Percentiles rank a stretch among this genome's conserved stretches.
phyloP scores from a whole-genome alignment of 1,140 invertebrate species.

The Cydia fagiglandana region DNA sequence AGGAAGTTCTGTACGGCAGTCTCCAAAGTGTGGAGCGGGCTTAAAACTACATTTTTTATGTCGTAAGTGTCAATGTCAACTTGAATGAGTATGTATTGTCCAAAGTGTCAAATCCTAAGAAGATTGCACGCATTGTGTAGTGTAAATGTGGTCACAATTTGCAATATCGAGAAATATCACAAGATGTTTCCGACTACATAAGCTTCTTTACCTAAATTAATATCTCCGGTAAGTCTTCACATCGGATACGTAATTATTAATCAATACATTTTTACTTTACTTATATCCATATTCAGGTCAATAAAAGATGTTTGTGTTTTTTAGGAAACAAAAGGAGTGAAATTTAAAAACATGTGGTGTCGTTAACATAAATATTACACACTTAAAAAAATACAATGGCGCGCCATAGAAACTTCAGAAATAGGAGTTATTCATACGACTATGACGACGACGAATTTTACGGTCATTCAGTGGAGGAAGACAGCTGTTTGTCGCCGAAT shows the following conservation, averaged over 20 bases:
- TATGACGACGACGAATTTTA: constrained; percentile 96
- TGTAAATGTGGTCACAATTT: constrained; percentile 6
- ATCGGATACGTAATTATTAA: not conserved
- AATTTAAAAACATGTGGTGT: not conserved
- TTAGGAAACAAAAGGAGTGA: not conserved
- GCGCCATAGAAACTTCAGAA: constrained; percentile 87
- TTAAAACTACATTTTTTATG: not conserved
- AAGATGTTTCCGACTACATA: not conserved
- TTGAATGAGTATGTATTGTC: not conserved
- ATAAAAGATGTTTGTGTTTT: constrained; percentile 1
- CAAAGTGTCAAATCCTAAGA: not conserved
- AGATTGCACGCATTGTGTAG: not conserved
- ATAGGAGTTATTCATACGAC: constrained; percentile 89
- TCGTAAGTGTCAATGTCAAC: not conserved
- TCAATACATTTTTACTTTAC: not conserved
- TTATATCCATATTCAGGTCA: not conserved
- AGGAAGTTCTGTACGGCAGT: no score
- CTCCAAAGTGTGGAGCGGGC: no score
- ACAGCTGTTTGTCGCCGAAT: constrained; percentile 92
- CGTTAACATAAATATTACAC: not conserved
- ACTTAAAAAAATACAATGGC: constrained; percentile 81
- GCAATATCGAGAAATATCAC: not conserved
- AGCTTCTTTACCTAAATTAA: not conserved
- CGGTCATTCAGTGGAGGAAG: constrained; percentile 95
- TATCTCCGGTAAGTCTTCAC: not conserved